Evolutionary conservation across 2,888 invertebrate genomes (phyloP), one percentile per base, ranked within the genome.

Genomic region (Pterobdella sp.): DNA sequence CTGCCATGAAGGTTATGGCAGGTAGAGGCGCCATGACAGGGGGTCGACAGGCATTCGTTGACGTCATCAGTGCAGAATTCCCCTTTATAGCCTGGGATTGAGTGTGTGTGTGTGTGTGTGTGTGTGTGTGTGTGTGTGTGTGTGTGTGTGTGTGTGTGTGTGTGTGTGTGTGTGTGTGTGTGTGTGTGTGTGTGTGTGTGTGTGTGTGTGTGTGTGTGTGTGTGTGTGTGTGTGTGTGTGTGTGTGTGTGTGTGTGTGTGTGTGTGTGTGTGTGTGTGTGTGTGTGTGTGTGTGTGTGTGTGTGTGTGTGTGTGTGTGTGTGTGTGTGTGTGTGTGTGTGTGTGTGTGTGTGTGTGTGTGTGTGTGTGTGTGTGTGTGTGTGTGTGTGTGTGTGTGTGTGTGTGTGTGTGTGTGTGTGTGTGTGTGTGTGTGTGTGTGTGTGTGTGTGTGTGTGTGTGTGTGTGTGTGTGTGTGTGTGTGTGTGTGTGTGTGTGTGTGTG

Each of bases 111-210:
- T 68, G 35, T 14, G 14, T 68, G 68, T 35, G 36, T 68, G 68
- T 35, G 14, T 68, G 68, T 35, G 36, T 68, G 60, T 63, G 56
- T 63, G 36, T 63, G 56, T 72, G 63, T 32, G 32, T 72, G 63
- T 63, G 56, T 72, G 63, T 63, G 56, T 72, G 63, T 64, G 36
- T 72, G 49, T 64, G 36, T 72, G 65, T 64, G 64, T 72, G 4
- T 64, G 64, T 66, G 42, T 64, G 36, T 65, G 42, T 64, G 36
- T 72, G 65, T 36, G 36, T 72, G 65, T 64, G 37, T 72, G 42
- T 36, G 29, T 67, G 65, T 64, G 36, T 67, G 65, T 36, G 64
- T 72, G 69, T 56, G 60, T 56, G 60, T 56, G 60, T 56, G 60
- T 56, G 60, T 56, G 60, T 56, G 60, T 56, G 60, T 56, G 60